Conservation (phyloP, 92 coral and sea anemone genomes). For the Hydrozoanthus gracilis region DNA sequence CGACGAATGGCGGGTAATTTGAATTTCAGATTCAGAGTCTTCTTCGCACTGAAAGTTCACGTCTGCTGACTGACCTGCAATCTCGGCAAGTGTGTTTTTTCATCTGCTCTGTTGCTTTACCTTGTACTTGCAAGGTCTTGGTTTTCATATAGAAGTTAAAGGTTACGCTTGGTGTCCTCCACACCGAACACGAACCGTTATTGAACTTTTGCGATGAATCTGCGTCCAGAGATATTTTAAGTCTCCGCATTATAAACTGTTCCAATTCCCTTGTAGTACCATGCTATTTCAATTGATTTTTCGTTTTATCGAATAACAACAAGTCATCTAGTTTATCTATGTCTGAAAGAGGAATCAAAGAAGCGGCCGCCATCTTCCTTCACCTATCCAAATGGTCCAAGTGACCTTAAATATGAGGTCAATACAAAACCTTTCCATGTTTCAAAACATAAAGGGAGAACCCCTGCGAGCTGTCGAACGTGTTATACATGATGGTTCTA, state of each 20-base stretch:
- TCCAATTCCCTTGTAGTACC: constrained; percentile 33
- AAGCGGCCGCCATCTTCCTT: constrained; percentile 23
- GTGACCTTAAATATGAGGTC: no score
- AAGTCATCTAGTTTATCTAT: constrained; percentile 33
- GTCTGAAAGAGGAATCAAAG: background rate
- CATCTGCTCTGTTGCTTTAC: constrained; percentile 44
- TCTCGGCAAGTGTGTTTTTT: constrained; percentile 28
- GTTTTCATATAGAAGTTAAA: constrained; percentile 45
- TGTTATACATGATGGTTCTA: no score
- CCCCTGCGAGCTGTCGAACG: no score
- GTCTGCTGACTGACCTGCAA: constrained; percentile 31
- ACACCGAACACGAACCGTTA: constrained; percentile 50
- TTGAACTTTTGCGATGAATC: constrained; percentile 21
- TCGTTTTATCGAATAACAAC: constrained; percentile 33
- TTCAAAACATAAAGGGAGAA: no score
- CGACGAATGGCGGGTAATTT: constrained; percentile 23
- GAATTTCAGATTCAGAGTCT: constrained; percentile 34
- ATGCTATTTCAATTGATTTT: constrained; percentile 45
- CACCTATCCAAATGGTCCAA: no score
- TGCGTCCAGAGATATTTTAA: constrained; percentile 39
- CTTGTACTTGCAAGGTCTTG: constrained; percentile 48
- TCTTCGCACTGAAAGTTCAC: constrained; percentile 26
- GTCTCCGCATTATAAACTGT: constrained; percentile 21
- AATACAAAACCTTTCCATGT: no score
- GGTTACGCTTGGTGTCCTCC: constrained; percentile 52